These are phyloP conservation scores for Perithous albicinctus DNA, from an alignment of 2,888 invertebrate species.

Conservation along the genomic window DNA sequence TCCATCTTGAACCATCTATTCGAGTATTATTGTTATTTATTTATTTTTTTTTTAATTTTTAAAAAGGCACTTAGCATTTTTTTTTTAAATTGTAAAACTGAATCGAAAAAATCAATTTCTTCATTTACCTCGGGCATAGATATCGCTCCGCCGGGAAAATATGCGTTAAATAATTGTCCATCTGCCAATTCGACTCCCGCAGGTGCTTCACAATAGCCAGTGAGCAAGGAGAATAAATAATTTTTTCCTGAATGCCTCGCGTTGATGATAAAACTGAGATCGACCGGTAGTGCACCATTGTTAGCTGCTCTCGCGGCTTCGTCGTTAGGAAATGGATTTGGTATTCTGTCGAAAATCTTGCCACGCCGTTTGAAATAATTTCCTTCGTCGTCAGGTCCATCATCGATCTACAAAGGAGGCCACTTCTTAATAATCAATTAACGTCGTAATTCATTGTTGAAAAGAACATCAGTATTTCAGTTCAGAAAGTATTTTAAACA, in stretches of 20 bases:
- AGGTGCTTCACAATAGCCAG: slow-evolving; percentile 96
- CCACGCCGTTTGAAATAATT: slow-evolving; percentile 96
- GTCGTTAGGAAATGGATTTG: slow-evolving; percentile 96
- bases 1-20: slow-evolving; percentile 73
- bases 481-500: no score
- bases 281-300: slow-evolving; percentile 97
- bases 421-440: background rate
- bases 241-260: slow-evolving; percentile 96
- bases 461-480: no score
- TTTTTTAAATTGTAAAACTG: background rate
- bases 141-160: slow-evolving; percentile 98
- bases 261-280: slow-evolving; percentile 93
- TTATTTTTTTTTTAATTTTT: background rate
- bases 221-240: slow-evolving; percentile 97
- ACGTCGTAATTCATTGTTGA: no score
- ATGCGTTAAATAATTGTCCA: slow-evolving; percentile 98
- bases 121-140: slow-evolving; percentile 92
- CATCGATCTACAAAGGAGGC: slow-evolving; percentile 87
- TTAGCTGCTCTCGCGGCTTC: slow-evolving; percentile 98
- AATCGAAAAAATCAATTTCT: background rate
- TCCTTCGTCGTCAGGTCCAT: slow-evolving; percentile 95
- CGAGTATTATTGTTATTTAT: no score
- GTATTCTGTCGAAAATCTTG: background rate
- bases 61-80: background rate
- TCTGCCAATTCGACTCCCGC: slow-evolving; percentile 94